Evolutionary conservation across 1,140 invertebrate species (phyloP).

Genomic region (Drosophila sulfurigaster): DNA sequence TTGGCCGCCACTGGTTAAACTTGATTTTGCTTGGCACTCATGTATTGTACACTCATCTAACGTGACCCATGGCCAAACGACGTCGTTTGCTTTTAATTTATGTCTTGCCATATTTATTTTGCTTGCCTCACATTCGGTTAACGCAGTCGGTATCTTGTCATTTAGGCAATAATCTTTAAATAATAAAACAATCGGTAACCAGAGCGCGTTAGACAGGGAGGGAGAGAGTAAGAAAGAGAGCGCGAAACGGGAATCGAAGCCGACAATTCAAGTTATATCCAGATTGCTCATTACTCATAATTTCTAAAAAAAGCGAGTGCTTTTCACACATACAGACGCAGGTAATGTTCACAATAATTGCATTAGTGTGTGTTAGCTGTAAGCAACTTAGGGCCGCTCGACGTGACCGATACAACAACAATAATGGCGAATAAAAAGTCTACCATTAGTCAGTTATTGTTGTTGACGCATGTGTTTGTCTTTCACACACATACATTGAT

Average conservation of each 20-base stretch:
- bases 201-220: conserved; percentile 19
- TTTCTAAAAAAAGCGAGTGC: conserved; percentile 36
- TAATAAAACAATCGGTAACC: conserved; percentile 30
- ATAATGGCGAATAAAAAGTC: not conserved
- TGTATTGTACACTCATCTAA: not conserved
- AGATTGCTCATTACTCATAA: conserved; percentile 74
- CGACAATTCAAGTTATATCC: conserved; percentile 58
- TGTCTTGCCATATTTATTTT: conserved; percentile 54
- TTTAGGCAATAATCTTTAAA: conserved; percentile 24
- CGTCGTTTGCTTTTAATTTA: conserved; percentile 47
- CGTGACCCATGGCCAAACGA: conserved; percentile 21
- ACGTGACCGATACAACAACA: conserved; percentile 32
- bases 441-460: conserved; percentile 14
- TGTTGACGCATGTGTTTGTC: conserved; percentile 21
- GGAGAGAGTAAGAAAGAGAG: not conserved
- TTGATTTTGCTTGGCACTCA: conserved; percentile 31
- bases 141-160: conserved; percentile 20
- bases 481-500: conserved; percentile 1
- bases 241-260: conserved; percentile 1
- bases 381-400: conserved; percentile 30
- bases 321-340: conserved; percentile 6
- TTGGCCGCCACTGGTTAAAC: conserved; percentile 41
- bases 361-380: conserved; percentile 25
- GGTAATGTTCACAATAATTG: conserved; percentile 15
- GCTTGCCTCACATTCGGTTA: not conserved